phyloP scores from a whole-genome alignment of 2,888 invertebrate genomes.

The Homarus gammarus region DNA sequence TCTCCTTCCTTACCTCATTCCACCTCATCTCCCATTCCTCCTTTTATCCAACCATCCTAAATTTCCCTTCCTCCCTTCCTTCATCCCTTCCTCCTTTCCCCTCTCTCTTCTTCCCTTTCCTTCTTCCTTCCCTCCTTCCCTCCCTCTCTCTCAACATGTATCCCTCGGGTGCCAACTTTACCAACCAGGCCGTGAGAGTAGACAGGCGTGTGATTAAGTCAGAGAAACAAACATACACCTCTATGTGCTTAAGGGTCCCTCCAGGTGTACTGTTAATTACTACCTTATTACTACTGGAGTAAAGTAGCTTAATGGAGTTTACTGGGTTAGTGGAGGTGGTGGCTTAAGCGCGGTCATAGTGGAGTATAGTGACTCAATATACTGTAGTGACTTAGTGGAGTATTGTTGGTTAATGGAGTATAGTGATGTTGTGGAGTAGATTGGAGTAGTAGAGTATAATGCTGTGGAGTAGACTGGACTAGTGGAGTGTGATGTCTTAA shows the following conservation, averaged over 20 bases:
- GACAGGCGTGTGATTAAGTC: slow-evolving; percentile 50
- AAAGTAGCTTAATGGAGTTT: too few species aligned
- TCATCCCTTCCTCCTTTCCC: background rate
- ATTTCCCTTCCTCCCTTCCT: background rate
- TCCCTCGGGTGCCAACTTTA: slow-evolving; percentile 18
- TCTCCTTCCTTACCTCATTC: background rate
- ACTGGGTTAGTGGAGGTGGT: too few species aligned
- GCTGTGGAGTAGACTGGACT: too few species aligned
- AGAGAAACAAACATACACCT: slow-evolving; percentile 11
- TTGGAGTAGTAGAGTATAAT: too few species aligned
- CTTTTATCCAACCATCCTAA: background rate
- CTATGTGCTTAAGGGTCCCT: slow-evolving; percentile 16
- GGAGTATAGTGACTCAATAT: too few species aligned
- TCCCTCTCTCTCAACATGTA: background rate
- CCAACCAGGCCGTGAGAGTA: slow-evolving; percentile 25
- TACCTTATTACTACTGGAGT: too few species aligned
- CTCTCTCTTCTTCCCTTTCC: background rate
- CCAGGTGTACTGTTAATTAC: background rate
- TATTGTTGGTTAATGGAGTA: too few species aligned
- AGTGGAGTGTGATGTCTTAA: too few species aligned
- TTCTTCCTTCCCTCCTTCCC: background rate
- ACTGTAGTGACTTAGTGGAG: too few species aligned
- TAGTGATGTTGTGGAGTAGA: too few species aligned
- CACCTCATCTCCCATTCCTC: background rate
- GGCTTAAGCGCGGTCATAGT: too few species aligned